Evolutionary conservation across 1,140 invertebrate species (phyloP).

Genomic region (Drosophila pachea): DNA sequence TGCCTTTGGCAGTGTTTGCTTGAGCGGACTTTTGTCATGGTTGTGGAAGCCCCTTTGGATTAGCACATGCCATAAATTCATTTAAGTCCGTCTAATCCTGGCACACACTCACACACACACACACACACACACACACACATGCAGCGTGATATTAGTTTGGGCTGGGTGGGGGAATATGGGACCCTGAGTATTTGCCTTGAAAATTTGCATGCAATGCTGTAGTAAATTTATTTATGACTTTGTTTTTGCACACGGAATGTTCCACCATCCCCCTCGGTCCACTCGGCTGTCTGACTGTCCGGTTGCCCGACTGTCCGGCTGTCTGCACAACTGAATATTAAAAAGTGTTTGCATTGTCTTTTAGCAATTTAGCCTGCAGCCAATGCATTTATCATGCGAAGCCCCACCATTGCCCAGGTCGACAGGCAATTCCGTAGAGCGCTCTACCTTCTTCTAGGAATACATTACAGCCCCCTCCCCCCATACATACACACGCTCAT

Average conservation of each 20-base stretch:
- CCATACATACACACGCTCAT: too few relatives aligned
- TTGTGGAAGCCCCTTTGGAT: conserved; percentile 44
- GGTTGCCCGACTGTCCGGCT: background rate
- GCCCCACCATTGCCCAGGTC: too few relatives aligned
- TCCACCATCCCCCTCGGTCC: background rate
- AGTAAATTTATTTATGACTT: conserved; percentile 71
- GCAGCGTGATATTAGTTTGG: conserved; percentile 46
- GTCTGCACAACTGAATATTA: conserved; percentile 11
- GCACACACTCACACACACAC: conserved; percentile 10
- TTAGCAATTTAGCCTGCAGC: conserved; percentile 20
- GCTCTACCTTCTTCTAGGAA: too few relatives aligned
- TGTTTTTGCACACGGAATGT: conserved; percentile 29
- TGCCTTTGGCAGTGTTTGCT: background rate
- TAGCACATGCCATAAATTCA: conserved; percentile 67
- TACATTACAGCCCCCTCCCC: too few relatives aligned
- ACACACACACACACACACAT: conserved; percentile 1
- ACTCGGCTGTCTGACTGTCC: too few relatives aligned
- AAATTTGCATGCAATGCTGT: conserved; percentile 61
- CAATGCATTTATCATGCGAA: conserved; percentile 33
- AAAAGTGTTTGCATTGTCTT: conserved; percentile 52
- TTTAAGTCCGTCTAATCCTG: conserved; percentile 60
- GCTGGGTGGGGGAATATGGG: background rate
- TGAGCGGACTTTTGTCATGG: conserved; percentile 11
- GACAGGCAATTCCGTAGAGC: too few relatives aligned
- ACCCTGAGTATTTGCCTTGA: conserved; percentile 27